A percentile compares a stretch with the other conserved stretches of the same genome.
Conservation (phyloP, 2,113 vertebrate genomes). For the Neogobius melanostomus region DNA sequence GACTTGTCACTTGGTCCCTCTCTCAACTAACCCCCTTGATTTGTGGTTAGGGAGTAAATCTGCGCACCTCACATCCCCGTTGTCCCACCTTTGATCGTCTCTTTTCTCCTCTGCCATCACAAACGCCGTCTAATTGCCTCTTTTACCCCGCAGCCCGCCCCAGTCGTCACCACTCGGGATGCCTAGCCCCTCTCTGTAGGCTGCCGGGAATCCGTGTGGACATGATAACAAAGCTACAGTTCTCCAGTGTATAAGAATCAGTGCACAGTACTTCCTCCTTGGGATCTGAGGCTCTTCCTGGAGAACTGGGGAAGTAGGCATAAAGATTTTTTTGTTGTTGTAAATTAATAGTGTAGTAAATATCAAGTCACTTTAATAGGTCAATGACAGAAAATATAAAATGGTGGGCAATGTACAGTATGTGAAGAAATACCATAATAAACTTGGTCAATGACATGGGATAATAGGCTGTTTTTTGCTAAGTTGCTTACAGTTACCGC, state of each 20-base stretch:
- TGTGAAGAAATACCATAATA: not conserved
- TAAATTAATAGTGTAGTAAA: slow-evolving; percentile 9
- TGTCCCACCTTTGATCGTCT: slow-evolving; percentile 32
- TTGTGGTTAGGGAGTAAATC: slow-evolving; percentile 43
- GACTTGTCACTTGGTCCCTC: slow-evolving; percentile 45
- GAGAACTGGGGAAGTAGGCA: slow-evolving; percentile 34
- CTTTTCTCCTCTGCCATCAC: slow-evolving; percentile 25
- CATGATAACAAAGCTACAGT: slow-evolving; percentile 44
- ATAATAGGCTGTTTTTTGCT: not conserved
- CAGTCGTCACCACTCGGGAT: slow-evolving; percentile 32
- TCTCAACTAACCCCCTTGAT: slow-evolving; percentile 41
- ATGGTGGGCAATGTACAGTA: too few relatives aligned
- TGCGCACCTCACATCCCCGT: slow-evolving; percentile 36
- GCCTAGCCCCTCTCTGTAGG: slow-evolving; percentile 50
- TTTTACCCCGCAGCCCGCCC: slow-evolving; percentile 55
- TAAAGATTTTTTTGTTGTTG: slow-evolving; percentile 6
- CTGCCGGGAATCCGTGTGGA: slow-evolving; percentile 43
- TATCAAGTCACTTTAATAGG: not conserved
- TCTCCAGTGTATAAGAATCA: slow-evolving; percentile 50
- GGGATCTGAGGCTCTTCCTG: slow-evolving; percentile 48
- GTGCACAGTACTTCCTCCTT: slow-evolving; percentile 40
- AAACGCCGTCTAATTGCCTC: slow-evolving; percentile 64
- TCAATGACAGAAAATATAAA: not conserved
- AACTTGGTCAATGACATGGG: not conserved
- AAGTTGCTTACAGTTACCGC: not conserved